Evolutionary conservation across 2,113 vertebrate species (phyloP), one percentile per base, ranked within the genome.

Genomic region (Microtus richardsoni): DNA sequence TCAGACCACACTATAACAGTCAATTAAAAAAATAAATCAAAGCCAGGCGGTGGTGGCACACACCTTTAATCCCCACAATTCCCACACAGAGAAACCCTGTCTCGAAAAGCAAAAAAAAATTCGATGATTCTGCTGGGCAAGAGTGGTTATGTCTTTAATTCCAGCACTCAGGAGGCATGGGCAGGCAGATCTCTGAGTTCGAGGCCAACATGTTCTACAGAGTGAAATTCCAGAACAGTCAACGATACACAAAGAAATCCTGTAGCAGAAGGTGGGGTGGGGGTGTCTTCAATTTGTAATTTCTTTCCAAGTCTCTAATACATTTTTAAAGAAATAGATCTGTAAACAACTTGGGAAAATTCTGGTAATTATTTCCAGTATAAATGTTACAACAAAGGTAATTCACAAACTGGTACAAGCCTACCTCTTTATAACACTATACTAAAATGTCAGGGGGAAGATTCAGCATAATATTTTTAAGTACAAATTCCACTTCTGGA

Each of bases 261-360:
- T 58, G 19, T 58, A 21, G 5, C 58, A 7, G 58, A 2, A 21
- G 19, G 58, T 58, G 58, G 58, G 58, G 58, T 21, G 17, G 58
- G 58, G 58, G 19, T 58, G 6, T 91, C 87, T 83, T 93, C 74
- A 68, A 95, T 14, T 89, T 85, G 28, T 44, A 95, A 93, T 85
- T 92, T 73, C 22, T 77, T 93, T 83, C 26, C 12, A 95, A 88
- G 24, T 73, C 85, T 33, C 80, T 89, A 41, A 93, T 86, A 96
- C 58, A 89, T 71, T 82, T 41, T 90, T 86, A 60, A 95, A 95
- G 73, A 89, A 82, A 95, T 4, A 93, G 22, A 93, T 79, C 14
- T 91, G 17, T 71, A 95, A 33, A 86, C 87, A 85, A 14, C 7
- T 41, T 83, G 47, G 47, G 21, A 86, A 95, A 95, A 79, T 64